phyloP scores from a whole-genome alignment of 2,797 vertebrate species.

The Dendrocincla fuliginosa region DNA sequence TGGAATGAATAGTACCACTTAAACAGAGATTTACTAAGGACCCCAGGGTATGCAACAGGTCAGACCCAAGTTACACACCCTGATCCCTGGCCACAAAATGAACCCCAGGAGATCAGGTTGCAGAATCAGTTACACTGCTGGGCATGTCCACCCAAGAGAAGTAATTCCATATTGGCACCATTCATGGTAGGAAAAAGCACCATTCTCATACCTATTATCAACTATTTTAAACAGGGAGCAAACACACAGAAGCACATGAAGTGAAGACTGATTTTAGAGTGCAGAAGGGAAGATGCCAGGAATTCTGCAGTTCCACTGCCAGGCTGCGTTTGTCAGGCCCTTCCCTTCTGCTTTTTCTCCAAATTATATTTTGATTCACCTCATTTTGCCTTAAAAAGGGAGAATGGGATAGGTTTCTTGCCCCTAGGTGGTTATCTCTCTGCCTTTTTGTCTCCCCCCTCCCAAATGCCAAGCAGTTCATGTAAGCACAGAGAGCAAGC shows the following conservation, averaged over 20 bases:
- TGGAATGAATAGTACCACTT: background rate
- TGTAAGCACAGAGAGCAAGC: background rate
- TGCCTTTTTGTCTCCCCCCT: background rate
- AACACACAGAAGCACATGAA: background rate
- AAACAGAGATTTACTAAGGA: background rate
- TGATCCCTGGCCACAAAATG: background rate
- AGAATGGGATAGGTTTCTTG: background rate
- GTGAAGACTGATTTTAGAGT: background rate
- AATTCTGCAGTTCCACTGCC: background rate
- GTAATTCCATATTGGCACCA: background rate
- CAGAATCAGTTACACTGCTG: background rate
- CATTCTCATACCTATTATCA: background rate
- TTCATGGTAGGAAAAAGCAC: background rate
- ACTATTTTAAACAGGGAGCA: background rate
- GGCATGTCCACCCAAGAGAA: background rate
- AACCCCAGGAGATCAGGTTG: background rate
- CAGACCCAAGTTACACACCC: slow-evolving; percentile 7
- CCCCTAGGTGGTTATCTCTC: background rate
- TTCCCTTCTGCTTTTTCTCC: background rate
- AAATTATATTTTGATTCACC: background rate
- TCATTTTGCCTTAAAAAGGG: background rate
- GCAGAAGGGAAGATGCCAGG: background rate
- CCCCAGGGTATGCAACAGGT: background rate
- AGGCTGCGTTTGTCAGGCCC: background rate
- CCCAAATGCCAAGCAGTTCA: background rate